Conservation (phyloP, 1,140 invertebrate genomes). For the Drosophila varians region DNA sequence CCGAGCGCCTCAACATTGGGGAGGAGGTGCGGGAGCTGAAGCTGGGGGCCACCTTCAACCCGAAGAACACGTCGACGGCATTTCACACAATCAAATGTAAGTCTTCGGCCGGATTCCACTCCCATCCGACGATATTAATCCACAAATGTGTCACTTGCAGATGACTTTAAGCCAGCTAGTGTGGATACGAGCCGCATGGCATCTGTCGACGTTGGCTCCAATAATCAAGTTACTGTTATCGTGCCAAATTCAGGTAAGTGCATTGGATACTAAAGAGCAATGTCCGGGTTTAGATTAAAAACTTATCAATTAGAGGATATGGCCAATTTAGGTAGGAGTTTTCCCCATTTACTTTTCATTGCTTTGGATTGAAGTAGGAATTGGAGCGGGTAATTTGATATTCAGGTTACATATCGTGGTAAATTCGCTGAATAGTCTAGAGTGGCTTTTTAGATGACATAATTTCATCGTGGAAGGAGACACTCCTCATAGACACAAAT, state of each 20-base stretch:
- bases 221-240: conserved; percentile 95
- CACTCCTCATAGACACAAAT: conserved; percentile 37
- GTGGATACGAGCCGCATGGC: conserved; percentile 96
- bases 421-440: not conserved
- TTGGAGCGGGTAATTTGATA: not conserved
- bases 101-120: conserved; percentile 44
- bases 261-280: not conserved
- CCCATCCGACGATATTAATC: not conserved
- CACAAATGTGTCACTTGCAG: conserved; percentile 85
- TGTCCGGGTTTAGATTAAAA: no score
- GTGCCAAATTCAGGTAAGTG: conserved; percentile 93
- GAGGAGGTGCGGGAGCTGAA: conserved; percentile 91
- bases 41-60: conserved; percentile 91
- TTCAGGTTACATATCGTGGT: not conserved
- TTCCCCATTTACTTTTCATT: no score
- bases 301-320: no score
- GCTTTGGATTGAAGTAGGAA: no score
- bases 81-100: conserved; percentile 96
- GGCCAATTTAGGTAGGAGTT: no score
- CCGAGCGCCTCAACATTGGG: conserved; percentile 87
- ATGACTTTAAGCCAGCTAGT: conserved; percentile 99
- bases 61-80: conserved; percentile 85
- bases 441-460: conserved; percentile 43
- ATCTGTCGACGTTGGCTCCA: conserved; percentile 93
- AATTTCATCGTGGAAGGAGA: conserved; percentile 41